Evolutionary conservation across 2,113 vertebrate genomes (phyloP), one percentile per base, ranked within the genome.

Genomic region (Enhydra lutris): DNA sequence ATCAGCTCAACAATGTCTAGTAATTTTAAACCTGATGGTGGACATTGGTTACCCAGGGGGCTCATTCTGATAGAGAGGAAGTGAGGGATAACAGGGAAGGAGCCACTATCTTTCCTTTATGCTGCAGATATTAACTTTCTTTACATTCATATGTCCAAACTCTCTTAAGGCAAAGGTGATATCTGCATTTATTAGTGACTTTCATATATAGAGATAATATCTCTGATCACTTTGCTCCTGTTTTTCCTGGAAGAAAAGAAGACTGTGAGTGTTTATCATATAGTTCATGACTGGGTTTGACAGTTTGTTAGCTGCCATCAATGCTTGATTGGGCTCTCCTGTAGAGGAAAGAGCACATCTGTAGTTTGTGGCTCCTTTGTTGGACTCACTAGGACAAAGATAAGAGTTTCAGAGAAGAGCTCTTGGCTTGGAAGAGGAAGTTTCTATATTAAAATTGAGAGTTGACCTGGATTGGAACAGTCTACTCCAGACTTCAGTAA

Each of bases 1-100:
- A 92, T 74, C 92, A 97, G 78, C 69, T 96, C 79, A 71, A 18
- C 83, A 80, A 9, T 84, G 67, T 97, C 95, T 61, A 84, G 45
- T 96, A 52, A 93, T 97, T 89, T 97, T 52, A 69, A 78, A 76
- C n/a, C 0, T 93, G 50, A 67, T 83, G 73, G 69, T 92, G 83
- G 67, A 79, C 52, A 79, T 31, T 79, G 17, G 26, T 74, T 26
- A 57, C 4, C 5, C n/a, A 45, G 1, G 2, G 17, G 13, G 1
- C n/a, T 89, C 13, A 50, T 78, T 90, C 12, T 79, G 17, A 93
- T 74, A 10, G 11, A 76, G 7, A 11, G 18, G 12, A 59, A 36
- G 4, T 52, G 5, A 52, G 20, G 4, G 13, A 65, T 0, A n/a
- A 11, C 26, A 29, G 7, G 4, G 13, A 71, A 47, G 13, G 10